A percentile compares a stretch with the other conserved stretches of the same genome.
Conservation (phyloP, 2,888 invertebrate species). For the Uropetala carovei region DNA sequence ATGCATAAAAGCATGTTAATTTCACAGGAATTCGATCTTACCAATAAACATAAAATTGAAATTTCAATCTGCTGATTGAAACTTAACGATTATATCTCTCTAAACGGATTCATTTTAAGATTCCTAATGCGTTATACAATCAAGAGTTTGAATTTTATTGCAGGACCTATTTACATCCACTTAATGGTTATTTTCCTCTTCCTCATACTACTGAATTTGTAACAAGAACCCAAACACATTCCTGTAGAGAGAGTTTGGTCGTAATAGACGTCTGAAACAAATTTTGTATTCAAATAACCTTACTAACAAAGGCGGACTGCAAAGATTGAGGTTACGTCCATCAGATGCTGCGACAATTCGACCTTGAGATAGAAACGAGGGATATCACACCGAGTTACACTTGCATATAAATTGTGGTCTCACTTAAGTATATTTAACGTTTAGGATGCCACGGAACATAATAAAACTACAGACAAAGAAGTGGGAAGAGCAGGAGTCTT, state of each 20-base stretch:
- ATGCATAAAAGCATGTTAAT: too few species aligned
- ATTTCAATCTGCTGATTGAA: background rate
- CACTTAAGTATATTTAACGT: background rate
- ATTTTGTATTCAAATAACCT: constrained; percentile 8
- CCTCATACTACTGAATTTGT: background rate
- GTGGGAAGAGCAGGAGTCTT: background rate
- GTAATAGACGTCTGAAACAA: background rate
- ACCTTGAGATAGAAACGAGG: background rate
- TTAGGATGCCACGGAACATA: background rate
- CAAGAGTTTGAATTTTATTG: background rate
- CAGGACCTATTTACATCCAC: background rate
- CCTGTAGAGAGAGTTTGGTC: background rate
- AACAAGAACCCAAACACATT: background rate
- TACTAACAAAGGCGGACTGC: background rate
- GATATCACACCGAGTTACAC: background rate
- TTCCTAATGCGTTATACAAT: background rate
- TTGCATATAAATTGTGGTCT: background rate
- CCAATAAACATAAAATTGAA: background rate
- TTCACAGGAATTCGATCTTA: too few species aligned
- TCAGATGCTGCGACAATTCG: background rate
- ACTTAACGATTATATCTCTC: background rate
- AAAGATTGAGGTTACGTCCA: constrained; percentile 12
- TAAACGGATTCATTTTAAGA: background rate
- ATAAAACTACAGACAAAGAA: background rate
- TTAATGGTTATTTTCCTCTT: background rate